Evolutionary conservation across 2,113 vertebrate species (phyloP).

Genomic region (Salvelinus alpinus): DNA sequence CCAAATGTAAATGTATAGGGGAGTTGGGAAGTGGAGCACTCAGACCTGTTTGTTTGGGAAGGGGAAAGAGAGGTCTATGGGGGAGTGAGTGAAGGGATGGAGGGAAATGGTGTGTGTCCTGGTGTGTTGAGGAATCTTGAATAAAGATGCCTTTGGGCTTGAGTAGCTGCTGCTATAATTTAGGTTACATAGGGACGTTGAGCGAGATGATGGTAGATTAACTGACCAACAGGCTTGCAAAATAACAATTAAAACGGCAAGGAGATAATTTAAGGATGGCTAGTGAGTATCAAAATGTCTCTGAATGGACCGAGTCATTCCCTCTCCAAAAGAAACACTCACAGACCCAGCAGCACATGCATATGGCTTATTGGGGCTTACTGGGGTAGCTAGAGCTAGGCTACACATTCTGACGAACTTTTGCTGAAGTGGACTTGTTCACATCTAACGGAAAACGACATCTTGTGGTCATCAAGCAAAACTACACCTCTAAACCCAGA

Average conservation of each 20-base stretch:
- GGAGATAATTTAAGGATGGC: too few species aligned
- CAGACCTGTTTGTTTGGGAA: conserved; percentile 10
- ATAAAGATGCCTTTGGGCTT: not conserved
- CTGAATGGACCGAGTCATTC: too few species aligned
- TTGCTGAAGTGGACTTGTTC: too few species aligned
- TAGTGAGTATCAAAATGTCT: too few species aligned
- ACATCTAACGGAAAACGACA: not conserved
- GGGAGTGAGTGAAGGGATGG: conserved; percentile 38
- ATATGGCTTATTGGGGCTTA: too few species aligned
- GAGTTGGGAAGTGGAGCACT: conserved; percentile 22
- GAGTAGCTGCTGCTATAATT: not conserved
- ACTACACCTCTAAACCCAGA: not conserved
- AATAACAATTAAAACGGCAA: too few species aligned
- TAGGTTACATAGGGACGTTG: not conserved
- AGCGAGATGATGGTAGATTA: not conserved
- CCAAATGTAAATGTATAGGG: not conserved
- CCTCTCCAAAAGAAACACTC: too few species aligned
- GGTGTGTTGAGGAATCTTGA: conserved; percentile 6
- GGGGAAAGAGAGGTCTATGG: conserved; percentile 25
- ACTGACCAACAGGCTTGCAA: too few species aligned
- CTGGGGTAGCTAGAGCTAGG: too few species aligned
- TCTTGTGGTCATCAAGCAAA: not conserved
- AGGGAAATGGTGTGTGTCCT: conserved; percentile 16
- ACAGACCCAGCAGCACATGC: too few species aligned
- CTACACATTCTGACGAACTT: too few species aligned